Evolutionary conservation across 2,797 vertebrate genomes (phyloP), one percentile per base, ranked within the genome.

Genomic region (Thamnophis elegans): DNA sequence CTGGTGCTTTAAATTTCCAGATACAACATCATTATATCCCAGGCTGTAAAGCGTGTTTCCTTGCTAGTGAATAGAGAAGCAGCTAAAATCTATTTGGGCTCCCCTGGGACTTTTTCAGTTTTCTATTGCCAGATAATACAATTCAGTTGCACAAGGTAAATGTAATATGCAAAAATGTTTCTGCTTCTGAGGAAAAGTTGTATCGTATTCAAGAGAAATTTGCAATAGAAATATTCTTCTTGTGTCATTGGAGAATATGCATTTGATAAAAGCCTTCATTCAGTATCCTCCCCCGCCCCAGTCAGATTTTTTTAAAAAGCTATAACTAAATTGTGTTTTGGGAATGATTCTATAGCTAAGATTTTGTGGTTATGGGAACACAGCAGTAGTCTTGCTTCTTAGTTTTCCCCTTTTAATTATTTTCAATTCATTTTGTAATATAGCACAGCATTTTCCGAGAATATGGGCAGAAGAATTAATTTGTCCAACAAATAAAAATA

Each of bases 1-100:
- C 47, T 25, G 32, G 85, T 82, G 65, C 82, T 93, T 93, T 91
- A 88, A 91, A 91, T 88, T 90, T 93, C 54, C 55, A 91, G 82
- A 85, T 65, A 51, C 89, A 85, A 20, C n/a, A 16, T 28, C 89
- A 90, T 85, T 60, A 85, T 94, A 85, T 93, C 28, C 54, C 32
- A 25, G 60, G 14, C 53, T 87, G 11, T 86, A 94, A 92, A 18
- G 0, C 54, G 54, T 78, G 90, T 78, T 90, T 93, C 59, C 78
- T 60, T 89, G 51, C 9, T 0, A 0, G 3, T 7, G 1, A 73
- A 18, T 10, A 62, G 58, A n/a, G 47, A 92, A 91, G 32, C 28
- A 85, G 92, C 18, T 85, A 86, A 94, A 94, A 93, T 2, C 8
- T 94, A n/a, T 36, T 90, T 11, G 87, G 14, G 82, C 47, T 0